These are phyloP conservation scores for Oscheius myriophilus DNA, from an alignment of 2,888 invertebrate species.

Conservation along the genomic window DNA sequence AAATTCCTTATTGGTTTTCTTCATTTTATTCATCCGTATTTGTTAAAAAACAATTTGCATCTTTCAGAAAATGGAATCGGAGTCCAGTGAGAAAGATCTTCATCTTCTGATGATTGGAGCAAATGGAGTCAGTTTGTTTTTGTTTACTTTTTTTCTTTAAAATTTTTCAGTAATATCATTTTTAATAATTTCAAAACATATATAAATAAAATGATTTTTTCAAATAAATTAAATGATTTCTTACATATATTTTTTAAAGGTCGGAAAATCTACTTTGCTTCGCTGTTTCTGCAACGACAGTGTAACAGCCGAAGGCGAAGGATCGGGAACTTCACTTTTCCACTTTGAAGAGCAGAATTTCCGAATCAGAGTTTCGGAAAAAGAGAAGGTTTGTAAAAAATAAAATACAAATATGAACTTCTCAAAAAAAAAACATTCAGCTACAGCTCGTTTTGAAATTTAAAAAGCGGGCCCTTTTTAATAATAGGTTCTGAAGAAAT, in stretches of 20 bases:
- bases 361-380: constrained; percentile 24
- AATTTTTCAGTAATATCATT: too few relatives aligned
- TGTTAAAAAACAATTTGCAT: too few relatives aligned
- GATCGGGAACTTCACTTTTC: constrained; percentile 36
- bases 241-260: constrained; percentile 21
- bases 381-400: constrained; percentile 26
- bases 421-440: neutral
- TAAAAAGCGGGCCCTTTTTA: too few relatives aligned
- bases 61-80: constrained; percentile 3
- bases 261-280: constrained; percentile 42
- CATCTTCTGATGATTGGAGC: constrained; percentile 17
- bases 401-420: neutral
- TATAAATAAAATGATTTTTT: too few relatives aligned
- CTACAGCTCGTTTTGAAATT: too few relatives aligned
- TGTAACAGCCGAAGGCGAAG: constrained; percentile 33
- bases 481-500: too few relatives aligned
- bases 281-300: constrained; percentile 44
- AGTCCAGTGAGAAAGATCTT: constrained; percentile 9
- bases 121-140: constrained; percentile 8
- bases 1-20: too few relatives aligned
- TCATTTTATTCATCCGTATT: too few relatives aligned
- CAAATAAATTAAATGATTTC: neutral
- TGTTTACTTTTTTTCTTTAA: too few relatives aligned
- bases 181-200: too few relatives aligned
- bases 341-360: constrained; percentile 39